Base-by-base conservation (phyloP, 2,888 invertebrate species). In the Ormyrus pomaceus region DNA sequence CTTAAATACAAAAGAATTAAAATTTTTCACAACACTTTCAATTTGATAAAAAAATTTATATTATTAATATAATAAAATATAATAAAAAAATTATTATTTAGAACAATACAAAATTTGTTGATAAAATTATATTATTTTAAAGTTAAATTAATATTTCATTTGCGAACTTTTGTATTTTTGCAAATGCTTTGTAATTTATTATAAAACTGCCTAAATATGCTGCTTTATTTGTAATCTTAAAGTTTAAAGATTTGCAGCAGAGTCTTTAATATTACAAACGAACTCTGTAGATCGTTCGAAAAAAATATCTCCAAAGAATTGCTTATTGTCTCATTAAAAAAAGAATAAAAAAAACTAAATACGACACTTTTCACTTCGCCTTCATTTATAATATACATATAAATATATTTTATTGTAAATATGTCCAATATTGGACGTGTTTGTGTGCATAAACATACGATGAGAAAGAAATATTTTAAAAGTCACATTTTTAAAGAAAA, bases 261-360 rank as follows among this genome's bases (percentile, higher is more conserved):
- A 66, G 65, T n/a, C 55, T 58, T 34, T 45, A 11, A 34, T 46
- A 19, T 34, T 19, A 50, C 13, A 50, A 65, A 13, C 13, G 48
- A 73, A 66, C 55, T 66, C 69, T 56, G 56, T 34, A 13, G 9
- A n/a, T 64, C 62, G 51, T 69, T 70, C 13, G 61, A 78, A 66
- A 78, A 66, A 59, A 78, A 78, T n/a, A 78, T 77, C 46, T 78
- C 61, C 66, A 78, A 78, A 78, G 72, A 78, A 78, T 62, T n/a
- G 56, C 53, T 56, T 64, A 69, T 68, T 13, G 61, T 68, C 50
- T 55, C 11, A 34, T 70, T 45, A 10, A 59, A 59, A 53, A 55
- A 6, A 68, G 11, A 70, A 56, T 11, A 64, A 51, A 64, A 58
- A n/a, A 51, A 55, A 74, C 45, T 58, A 34, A 34, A 34, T 34